These are phyloP conservation scores for Streblospio benedicti DNA, from an alignment of 1,140 invertebrate species.

Conservation along the genomic window DNA sequence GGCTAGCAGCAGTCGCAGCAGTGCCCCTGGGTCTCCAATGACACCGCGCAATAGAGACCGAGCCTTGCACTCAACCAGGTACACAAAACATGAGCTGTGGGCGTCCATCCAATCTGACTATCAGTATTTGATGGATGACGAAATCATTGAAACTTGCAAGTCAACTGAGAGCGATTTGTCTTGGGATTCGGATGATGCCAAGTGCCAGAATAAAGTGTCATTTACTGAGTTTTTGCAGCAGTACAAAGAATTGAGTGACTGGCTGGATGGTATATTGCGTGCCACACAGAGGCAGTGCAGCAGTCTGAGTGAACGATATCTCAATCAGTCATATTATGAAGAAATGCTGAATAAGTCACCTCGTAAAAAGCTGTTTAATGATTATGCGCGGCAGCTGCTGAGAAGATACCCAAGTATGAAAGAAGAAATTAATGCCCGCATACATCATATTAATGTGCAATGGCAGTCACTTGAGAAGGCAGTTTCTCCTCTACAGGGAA, in stretches of 20 bases:
- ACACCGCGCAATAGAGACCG: background rate
- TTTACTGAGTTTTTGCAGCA: slow-evolving; percentile 68
- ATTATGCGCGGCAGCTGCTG: slow-evolving; percentile 65
- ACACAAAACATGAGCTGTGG: slow-evolving; percentile 69
- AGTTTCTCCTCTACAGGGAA: slow-evolving; percentile 40
- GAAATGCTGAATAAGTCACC: slow-evolving; percentile 62
- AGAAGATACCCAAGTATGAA: slow-evolving; percentile 61
- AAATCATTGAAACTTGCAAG: slow-evolving; percentile 79
- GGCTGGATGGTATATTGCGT: slow-evolving; percentile 64
- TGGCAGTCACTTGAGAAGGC: slow-evolving; percentile 63
- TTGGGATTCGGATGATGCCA: slow-evolving; percentile 53
- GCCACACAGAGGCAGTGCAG: slow-evolving; percentile 26
- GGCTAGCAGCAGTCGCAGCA: background rate
- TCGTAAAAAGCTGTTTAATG: slow-evolving; percentile 64
- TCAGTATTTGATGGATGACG: slow-evolving; percentile 87
- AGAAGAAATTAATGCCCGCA: slow-evolving; percentile 66
- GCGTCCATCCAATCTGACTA: slow-evolving; percentile 72
- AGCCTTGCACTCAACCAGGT: slow-evolving; percentile 1
- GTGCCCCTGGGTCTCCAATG: background rate
- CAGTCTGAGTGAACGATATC: slow-evolving; percentile 40
- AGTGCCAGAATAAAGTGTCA: slow-evolving; percentile 54
- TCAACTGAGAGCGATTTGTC: slow-evolving; percentile 68
- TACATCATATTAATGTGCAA: slow-evolving; percentile 63
- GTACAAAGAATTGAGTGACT: slow-evolving; percentile 70
- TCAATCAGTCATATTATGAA: slow-evolving; percentile 59